Evolutionary conservation across 2,888 invertebrate genomes (phyloP), one percentile per base, ranked within the genome.

Genomic region (Flexamia atlantica): DNA sequence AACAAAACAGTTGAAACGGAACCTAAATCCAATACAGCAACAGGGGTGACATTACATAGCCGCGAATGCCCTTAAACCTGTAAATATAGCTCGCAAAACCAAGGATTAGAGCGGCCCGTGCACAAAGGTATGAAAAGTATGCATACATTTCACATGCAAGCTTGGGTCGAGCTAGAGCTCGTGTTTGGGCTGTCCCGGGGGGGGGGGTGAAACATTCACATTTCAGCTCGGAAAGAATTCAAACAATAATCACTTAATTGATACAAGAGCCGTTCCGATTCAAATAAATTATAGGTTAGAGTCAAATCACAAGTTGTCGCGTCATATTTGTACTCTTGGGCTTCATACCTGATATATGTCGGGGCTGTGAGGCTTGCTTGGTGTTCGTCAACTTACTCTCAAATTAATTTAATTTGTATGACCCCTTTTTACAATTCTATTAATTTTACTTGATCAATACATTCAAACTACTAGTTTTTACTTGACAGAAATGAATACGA

Each of bases 51-150:
- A 53, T 53, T 53, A 53, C 53, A 53, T 53, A 23, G 20, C 53
- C 28, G 68, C 5, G 68, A 68, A 40, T 40, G 23, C 72, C 36
- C 32, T 36, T 40, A 72, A 72, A 40, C 72, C 40, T 36, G 72
- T 72, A 72, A 40, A 68, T 68, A 32, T 30, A 68, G 32, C 68
- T 30, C 60, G 32, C 68, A 68, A 68, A 72, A 36, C 42, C 72
- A 72, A 72, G 72, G 72, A 72, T 72, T 72, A 72, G 42, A 10
- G 68, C 14, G 23, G 30, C 72, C n/a, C 28, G 12, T 23, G 46
- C 46, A 76, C 76, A 76, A 76, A 76, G 76, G 50, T 76, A 50
- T 40, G 40, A 72, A 32, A 76, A 46, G 76, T 76, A 25, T 50
- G 76, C 76, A 50, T 50, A 76, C 50, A 76, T 46, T 50, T 76